Base-by-base conservation (phyloP, 2,113 vertebrate species). In the Misgurnus anguillicaudatus region DNA sequence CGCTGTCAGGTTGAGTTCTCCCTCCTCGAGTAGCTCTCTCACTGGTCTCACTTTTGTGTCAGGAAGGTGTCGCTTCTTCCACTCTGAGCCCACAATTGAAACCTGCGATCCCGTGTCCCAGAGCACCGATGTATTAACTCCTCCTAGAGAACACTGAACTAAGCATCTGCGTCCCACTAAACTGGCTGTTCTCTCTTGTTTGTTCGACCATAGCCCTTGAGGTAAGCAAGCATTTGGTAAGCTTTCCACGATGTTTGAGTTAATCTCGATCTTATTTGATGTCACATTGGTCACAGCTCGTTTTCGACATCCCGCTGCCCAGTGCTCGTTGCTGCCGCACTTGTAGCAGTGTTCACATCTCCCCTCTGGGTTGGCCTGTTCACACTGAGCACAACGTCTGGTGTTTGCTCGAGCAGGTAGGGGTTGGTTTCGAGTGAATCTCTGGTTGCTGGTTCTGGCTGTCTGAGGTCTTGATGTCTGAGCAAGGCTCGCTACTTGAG, bases 161-260 rank as follows among this genome's bases (percentile, higher is more conserved):
- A 82, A 39, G 6, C 79, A 83, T 21, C 69, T 78, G 2, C 24
- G 39, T 9, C 77, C 77, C 1, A 75, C 60, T 7, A 82, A 38
- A 9, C 55, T 71, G 0, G 76, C 81, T 0, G 63, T 74, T 51
- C 66, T 31, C 0, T 19, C 14, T 6, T 79, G 66, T 4, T 84
- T 86, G 1, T 13, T 39, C 9, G 65, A 31, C 4, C 68, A 31
- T 2, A 77, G 41, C 0, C 8, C 1, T 53, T 1, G 9, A 41
- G 31, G 7, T 24, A 5, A 62, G n/a, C 0, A 0, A 39, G 7
- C 8, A 45, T 1, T 45, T 7, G 10, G 6, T 63, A 38, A 36
- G 6, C 13, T 36, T 63, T 3, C 8, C 5, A 0, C 42, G n/a
- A 42, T 19, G 4, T 6, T 8, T 5, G 2, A 1, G 1, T 16